Evolutionary conservation across 2,888 invertebrate genomes (phyloP).

Genomic region (Elmis aenea): DNA sequence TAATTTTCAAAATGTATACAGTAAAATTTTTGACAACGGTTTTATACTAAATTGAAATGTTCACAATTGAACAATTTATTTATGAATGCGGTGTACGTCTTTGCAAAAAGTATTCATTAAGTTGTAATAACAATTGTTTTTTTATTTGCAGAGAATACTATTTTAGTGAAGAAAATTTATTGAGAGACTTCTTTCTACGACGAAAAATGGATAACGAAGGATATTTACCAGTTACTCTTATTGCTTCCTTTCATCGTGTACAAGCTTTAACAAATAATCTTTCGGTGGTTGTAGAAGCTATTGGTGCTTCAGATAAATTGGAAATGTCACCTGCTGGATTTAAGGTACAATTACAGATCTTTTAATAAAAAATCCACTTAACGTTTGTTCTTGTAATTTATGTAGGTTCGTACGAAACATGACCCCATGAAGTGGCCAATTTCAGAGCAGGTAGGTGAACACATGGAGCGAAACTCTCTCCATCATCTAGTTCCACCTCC

Average conservation of each 20-base stretch:
- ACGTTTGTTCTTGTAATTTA: no score
- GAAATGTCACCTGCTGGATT: conserved; percentile 67
- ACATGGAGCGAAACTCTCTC: conserved; percentile 45
- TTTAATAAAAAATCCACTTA: no score
- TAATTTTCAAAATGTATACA: background rate
- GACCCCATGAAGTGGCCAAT: conserved; percentile 90
- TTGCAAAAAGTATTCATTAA: no score
- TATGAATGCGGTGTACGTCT: no score
- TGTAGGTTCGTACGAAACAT: conserved; percentile 73
- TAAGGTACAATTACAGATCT: no score
- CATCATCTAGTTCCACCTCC: conserved; percentile 65
- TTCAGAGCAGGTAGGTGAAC: conserved; percentile 49
- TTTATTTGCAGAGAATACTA: conserved; percentile 86
- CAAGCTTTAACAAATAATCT: conserved; percentile 82
- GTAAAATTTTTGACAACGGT: no score
- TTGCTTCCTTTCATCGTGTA: conserved; percentile 94
- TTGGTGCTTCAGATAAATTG: conserved; percentile 78
- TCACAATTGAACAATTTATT: no score
- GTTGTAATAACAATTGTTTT: no score
- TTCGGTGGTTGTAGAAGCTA: conserved; percentile 76
- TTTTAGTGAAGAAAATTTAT: conserved; percentile 94
- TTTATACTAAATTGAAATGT: no score
- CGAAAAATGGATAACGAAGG: conserved; percentile 96
- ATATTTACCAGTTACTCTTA: conserved; percentile 86
- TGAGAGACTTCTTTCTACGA: conserved; percentile 92